A percentile compares a stretch with the other conserved stretches of the same genome.
phyloP scores from a whole-genome alignment of 2,797 vertebrate genomes.

The Poeciliopsis gracilis region DNA sequence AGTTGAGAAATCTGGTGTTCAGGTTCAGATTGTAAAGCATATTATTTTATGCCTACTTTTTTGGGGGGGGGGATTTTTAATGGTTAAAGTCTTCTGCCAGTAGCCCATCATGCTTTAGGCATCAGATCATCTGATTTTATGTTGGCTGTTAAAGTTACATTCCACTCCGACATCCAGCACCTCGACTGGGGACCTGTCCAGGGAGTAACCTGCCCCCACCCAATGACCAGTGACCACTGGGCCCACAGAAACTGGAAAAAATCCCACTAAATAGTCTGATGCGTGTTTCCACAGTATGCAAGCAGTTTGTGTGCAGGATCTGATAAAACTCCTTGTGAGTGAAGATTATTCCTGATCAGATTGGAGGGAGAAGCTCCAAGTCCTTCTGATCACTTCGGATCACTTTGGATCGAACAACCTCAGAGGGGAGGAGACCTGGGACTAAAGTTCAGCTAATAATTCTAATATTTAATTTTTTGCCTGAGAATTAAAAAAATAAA shows the following conservation, averaged over 20 bases:
- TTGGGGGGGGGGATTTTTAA: too few species aligned
- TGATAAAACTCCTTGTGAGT: not conserved
- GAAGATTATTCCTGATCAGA: not conserved
- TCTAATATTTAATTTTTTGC: not conserved
- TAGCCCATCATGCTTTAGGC: not conserved
- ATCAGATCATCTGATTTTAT: not conserved
- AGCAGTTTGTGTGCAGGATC: not conserved
- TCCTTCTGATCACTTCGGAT: not conserved
- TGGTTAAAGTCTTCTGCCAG: not conserved
- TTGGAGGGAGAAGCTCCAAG: not conserved
- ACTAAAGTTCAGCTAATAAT: not conserved
- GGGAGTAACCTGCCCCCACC: too few species aligned
- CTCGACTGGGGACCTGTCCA: too few species aligned
- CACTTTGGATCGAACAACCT: not conserved
- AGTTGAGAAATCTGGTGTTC: too few species aligned
- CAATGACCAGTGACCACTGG: not conserved
- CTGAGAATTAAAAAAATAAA: not conserved
- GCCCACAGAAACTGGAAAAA: not conserved
- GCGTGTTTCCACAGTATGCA: not conserved
- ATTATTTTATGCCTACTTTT: too few species aligned
- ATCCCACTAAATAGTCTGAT: not conserved
- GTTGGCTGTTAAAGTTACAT: not conserved
- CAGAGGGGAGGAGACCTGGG: not conserved
- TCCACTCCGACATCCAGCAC: too few species aligned
- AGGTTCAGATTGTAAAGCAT: too few species aligned